Evolutionary conservation across 2,888 invertebrate species (phyloP).

Genomic region (Limnephilus auricula): DNA sequence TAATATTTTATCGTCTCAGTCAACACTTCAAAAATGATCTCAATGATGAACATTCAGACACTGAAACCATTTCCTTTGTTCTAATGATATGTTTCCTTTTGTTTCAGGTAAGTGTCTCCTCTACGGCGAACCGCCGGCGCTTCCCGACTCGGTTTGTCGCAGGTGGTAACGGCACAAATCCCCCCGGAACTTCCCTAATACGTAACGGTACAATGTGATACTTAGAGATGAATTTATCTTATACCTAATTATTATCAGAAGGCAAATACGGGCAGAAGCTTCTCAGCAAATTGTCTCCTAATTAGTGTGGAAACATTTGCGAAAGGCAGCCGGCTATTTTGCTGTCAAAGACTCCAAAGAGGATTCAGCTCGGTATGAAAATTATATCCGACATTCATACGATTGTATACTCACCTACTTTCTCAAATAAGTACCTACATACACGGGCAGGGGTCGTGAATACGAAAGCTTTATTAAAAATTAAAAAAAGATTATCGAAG

Average conservation of each 20-base stretch:
- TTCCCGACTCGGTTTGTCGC: constrained; percentile 5
- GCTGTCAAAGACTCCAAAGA: constrained; percentile 10
- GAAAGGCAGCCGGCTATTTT: neutral
- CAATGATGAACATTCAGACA: too few relatives aligned
- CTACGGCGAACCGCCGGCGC: neutral
- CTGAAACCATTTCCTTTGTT: neutral
- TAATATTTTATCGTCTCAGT: too few relatives aligned
- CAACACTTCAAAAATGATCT: too few relatives aligned
- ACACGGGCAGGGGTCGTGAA: neutral
- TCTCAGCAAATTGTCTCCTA: neutral
- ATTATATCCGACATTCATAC: constrained; percentile 21
- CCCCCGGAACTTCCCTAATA: neutral
- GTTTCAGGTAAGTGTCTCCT: constrained; percentile 22
- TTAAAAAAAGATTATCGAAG: too few relatives aligned
- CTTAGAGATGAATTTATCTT: neutral
- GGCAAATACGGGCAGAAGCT: neutral
- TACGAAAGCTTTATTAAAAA: too few relatives aligned
- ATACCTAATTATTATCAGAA: neutral
- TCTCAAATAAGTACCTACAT: neutral
- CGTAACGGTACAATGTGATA: neutral
- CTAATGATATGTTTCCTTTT: neutral
- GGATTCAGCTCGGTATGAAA: constrained; percentile 19
- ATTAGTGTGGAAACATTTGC: constrained; percentile 24
- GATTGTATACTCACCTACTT: neutral
- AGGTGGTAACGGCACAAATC: neutral